phyloP scores from a whole-genome alignment of 1,140 invertebrate species.

The Nephila pilipes region DNA sequence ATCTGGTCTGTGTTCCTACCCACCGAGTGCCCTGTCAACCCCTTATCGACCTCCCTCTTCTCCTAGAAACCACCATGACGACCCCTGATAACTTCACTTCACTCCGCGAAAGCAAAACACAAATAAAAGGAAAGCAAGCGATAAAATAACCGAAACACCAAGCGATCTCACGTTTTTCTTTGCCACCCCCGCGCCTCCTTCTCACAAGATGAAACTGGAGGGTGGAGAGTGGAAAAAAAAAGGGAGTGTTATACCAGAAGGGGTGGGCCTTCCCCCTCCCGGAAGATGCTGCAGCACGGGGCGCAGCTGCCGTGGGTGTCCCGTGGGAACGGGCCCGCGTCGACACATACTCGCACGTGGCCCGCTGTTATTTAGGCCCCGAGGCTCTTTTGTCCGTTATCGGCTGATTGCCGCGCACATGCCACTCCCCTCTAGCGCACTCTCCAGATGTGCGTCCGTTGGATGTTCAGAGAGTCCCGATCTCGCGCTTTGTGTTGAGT shows the following conservation, averaged over 20 bases:
- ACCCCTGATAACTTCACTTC: slow-evolving; percentile 23
- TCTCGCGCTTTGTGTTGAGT: too few species aligned
- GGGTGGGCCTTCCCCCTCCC: slow-evolving; percentile 2
- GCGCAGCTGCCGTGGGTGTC: slow-evolving; percentile 62
- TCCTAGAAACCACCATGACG: slow-evolving; percentile 26
- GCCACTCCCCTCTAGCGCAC: background rate
- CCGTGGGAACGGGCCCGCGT: slow-evolving; percentile 65
- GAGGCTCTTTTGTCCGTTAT: slow-evolving; percentile 48
- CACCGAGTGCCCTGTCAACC: slow-evolving; percentile 11
- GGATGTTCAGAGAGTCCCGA: background rate
- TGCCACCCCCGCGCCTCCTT: background rate
- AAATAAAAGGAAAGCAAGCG: background rate
- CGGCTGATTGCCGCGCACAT: slow-evolving; percentile 46
- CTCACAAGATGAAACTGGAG: background rate
- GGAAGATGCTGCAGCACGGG: slow-evolving; percentile 35
- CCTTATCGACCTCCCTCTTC: slow-evolving; percentile 6
- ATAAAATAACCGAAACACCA: background rate
- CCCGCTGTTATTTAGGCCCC: slow-evolving; percentile 52
- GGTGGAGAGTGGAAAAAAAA: too few species aligned
- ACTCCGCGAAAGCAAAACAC: background rate
- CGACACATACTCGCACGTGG: slow-evolving; percentile 48
- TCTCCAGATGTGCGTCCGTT: slow-evolving; percentile 48
- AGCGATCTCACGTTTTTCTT: slow-evolving; percentile 23
- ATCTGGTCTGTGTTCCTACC: slow-evolving; percentile 1
- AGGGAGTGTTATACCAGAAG: slow-evolving; percentile 11